Evolutionary conservation across 1,140 invertebrate genomes (phyloP), one percentile per base, ranked within the genome.

Genomic region (Phenacoccus solenopsis): DNA sequence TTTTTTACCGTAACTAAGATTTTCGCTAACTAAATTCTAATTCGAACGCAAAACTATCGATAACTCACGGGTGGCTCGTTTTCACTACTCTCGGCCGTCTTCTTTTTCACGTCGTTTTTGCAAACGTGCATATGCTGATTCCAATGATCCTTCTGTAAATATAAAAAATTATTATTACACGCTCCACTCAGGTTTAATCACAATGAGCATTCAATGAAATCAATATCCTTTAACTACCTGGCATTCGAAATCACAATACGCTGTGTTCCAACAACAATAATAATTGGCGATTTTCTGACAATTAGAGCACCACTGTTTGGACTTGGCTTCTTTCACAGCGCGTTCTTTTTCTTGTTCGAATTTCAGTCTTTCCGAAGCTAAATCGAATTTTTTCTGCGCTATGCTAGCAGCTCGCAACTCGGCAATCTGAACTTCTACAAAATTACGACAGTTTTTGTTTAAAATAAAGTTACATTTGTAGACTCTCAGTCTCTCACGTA

Each of bases 201-300:
- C n/a, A n/a, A n/a, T n/a, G n/a, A n/a, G n/a, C n/a, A n/a, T n/a
- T n/a, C n/a, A n/a, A n/a, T 32, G 30, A 32, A 32, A 32, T n/a
- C 13, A 49, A 49, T 2, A 49, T 49, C 20, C 38, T 49, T 2
- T 5, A 49, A 20, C 25, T 22, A 79, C 78, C 77, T 93, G 90
- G 75, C 93, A 96, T 1, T 86, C 81, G 78, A 90, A 90, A 80
- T 90, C 88, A 78, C 93, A 96, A 77, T 96, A 96, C 30, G 91
- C 88, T 0, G 93, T 95, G 79, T 95, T 96, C 93, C 93, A 96
- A 76, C 93, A 96, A 76, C 93, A 96, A 79, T 93, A 94, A 77
- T 93, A 93, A 72, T 91, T 84, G 0, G 93, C 90, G 79, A 94
- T 91, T 72, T 90, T 87, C 59, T 84, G 84, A 80, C 93, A 96